Base-by-base conservation (phyloP, 2,113 vertebrate species). In the Callopanchax toddi region DNA sequence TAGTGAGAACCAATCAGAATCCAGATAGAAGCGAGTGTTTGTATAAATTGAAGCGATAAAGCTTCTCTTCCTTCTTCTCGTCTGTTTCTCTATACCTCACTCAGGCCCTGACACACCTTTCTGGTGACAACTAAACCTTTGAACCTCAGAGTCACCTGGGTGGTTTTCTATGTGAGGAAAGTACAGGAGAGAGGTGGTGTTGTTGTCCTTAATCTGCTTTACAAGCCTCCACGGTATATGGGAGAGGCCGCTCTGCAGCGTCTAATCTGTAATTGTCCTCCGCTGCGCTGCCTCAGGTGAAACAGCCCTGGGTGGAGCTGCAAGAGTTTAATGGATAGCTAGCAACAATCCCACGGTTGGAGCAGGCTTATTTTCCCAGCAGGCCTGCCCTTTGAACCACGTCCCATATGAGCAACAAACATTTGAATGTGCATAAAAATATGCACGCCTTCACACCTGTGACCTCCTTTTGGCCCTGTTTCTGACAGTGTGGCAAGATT, bases 191-290 rank as follows among this genome's bases (percentile, higher is more conserved):
- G 78, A 58, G 45, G 59, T 71, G 58, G 60, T 76, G 72, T 67
- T 76, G 78, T 63, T 89, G 67, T 72, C 78, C 85, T 87, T 84
- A 87, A 90, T 90, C 74, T 83, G 52, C 56, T 92, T 91, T 88
- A 88, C 82, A 71, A 86, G 69, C 81, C 59, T 62, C 61, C 74
- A 44, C 72, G 62, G 40, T 67, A 70, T 54, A 77, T 78, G 83
- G 87, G 90, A 86, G 81, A 86, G 89, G 74, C 60, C 43, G 75
- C 71, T 64, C 74, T 22, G 67, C 66, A 18, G 61, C 25, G 65
- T 74, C 81, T 89, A 74, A 85, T 89, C 87, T 88, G 74, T 86
- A 86, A 88, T 89, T 89, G 88, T 90, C 81, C 78, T 87, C 55
- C 67, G 72, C 66, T 63, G 71, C 34, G 16, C 58, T 66, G 85